A percentile compares a stretch with the other conserved stretches of the same genome.
Conservation (phyloP, 2,797 vertebrate species). For the Tragopan temminckii region DNA sequence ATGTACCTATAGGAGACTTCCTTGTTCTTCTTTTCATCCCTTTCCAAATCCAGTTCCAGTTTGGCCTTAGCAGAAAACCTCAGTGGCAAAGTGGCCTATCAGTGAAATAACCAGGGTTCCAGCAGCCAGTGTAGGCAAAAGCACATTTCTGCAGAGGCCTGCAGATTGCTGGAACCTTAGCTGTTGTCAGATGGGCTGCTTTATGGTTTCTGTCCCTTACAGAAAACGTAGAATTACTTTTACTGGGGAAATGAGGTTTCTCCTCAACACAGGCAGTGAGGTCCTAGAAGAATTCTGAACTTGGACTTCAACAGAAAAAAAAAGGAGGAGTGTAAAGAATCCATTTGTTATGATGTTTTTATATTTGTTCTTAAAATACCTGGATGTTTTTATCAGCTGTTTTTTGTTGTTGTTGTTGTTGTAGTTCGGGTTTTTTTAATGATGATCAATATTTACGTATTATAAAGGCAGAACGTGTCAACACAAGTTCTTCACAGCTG, state of each 20-base stretch:
- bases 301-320: background rate
- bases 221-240: constrained; percentile 13
- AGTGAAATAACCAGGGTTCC: background rate
- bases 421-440: background rate
- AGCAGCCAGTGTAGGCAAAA: background rate
- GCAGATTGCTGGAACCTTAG: background rate
- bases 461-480: background rate
- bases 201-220: background rate
- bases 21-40: background rate
- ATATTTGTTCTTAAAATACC: background rate
- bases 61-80: background rate
- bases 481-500: background rate
- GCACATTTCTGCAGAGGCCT: background rate
- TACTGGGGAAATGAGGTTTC: background rate
- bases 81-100: background rate
- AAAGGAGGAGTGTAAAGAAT: background rate
- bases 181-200: background rate
- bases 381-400: background rate
- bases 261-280: background rate
- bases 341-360: background rate
- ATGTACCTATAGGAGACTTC: background rate
- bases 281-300: background rate
- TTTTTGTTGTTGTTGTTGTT: background rate
- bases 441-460: background rate
- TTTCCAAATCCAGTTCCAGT: background rate